A percentile compares a stretch with the other conserved stretches of the same genome.
These are phyloP conservation scores for Chrysemys picta DNA, from an alignment of 2,113 vertebrate species.

Conservation along the genomic window DNA sequence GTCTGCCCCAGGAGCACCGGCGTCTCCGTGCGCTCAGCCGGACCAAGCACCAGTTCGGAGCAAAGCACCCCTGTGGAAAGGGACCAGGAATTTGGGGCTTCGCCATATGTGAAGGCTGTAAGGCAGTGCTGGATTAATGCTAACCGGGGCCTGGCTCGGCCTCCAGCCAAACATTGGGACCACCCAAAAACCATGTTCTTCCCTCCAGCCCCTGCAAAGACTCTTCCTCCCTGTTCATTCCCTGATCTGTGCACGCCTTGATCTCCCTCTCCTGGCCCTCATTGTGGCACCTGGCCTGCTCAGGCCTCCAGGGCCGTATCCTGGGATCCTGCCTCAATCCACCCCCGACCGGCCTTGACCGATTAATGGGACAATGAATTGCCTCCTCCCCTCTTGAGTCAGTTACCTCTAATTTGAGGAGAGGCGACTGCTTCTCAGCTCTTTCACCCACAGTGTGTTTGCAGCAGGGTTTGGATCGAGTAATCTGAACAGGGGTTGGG, in stretches of 20 bases:
- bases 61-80: neutral
- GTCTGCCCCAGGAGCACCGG: no score
- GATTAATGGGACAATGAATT: neutral
- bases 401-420: neutral
- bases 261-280: neutral
- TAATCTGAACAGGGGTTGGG: neutral
- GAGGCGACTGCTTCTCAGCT: neutral
- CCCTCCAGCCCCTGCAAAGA: neutral
- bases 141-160: neutral
- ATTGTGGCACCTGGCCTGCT: neutral
- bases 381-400: neutral
- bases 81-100: neutral
- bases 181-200: neutral
- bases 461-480: neutral
- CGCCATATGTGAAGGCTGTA: no score
- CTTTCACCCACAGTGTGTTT: neutral
- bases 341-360: neutral
- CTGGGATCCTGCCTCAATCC: neutral
- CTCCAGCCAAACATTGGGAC: no score
- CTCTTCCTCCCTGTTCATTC: neutral
- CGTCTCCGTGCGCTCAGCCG: neutral
- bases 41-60: neutral
- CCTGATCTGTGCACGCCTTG: neutral
- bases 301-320: neutral
- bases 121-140: no score